A percentile compares a stretch with the other conserved stretches of the same genome.
phyloP scores from a whole-genome alignment of 2,888 invertebrate genomes.

The Rhagophthalmus giganteus region DNA sequence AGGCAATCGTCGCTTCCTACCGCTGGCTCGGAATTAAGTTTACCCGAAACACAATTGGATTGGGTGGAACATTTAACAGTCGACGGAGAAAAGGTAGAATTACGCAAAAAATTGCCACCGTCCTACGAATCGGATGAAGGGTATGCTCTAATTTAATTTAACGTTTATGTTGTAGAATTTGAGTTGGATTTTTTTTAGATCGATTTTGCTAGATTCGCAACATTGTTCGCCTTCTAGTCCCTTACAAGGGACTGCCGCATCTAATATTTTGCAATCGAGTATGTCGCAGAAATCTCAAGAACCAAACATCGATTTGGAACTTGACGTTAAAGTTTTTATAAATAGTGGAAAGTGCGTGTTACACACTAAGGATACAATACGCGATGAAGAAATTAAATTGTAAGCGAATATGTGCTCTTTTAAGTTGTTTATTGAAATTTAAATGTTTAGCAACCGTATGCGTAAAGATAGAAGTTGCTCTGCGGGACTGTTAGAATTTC shows the following conservation, averaged over 20 bases:
- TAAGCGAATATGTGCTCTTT: conserved; percentile 36
- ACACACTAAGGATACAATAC: conserved; percentile 81
- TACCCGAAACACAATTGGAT: conserved; percentile 61
- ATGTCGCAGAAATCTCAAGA: conserved; percentile 69
- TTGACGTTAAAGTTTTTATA: conserved; percentile 94
- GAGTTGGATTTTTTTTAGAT: conserved; percentile 25
- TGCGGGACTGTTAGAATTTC: conserved; percentile 52
- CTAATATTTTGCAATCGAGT: conserved; percentile 39
- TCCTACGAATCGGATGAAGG: conserved; percentile 50
- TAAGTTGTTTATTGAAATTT: conserved; percentile 6
- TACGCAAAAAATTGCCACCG: conserved; percentile 60
- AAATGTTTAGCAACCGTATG: conserved; percentile 65
- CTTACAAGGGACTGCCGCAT: conserved; percentile 26
- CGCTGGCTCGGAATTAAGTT: conserved; percentile 69
- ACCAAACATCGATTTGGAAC: conserved; percentile 92
- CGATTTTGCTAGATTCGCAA: conserved; percentile 50
- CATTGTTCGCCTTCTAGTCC: conserved; percentile 42
- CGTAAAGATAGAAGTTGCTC: conserved; percentile 68
- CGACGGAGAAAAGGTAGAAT: conserved; percentile 66
- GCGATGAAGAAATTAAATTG: conserved; percentile 68
- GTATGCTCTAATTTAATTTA: conserved; percentile 12
- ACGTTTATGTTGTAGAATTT: no score
- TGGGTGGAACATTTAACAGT: conserved; percentile 67
- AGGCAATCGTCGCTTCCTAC: conserved; percentile 81
- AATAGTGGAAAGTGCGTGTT: conserved; percentile 96